Base-by-base conservation (phyloP, 1,140 invertebrate genomes). In the Oppia nitens region DNA sequence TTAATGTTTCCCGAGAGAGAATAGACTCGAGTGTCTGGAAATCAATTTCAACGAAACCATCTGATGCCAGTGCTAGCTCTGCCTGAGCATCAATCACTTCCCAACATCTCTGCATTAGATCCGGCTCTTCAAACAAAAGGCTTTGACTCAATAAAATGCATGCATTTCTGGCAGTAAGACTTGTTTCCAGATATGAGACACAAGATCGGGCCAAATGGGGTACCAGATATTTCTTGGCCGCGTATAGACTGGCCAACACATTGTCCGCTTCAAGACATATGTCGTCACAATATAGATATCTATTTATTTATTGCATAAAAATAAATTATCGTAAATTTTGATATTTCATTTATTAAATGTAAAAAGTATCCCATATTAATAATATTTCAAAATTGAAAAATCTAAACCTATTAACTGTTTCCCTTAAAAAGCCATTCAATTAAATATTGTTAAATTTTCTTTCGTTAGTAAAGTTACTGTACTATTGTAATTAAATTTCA, bases 211-310 rank as follows among this genome's bases (percentile, higher is more conserved):
- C 87, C 68, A 93, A 75, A 73, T 90, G 85, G 29, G 88, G 88
- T 40, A 93, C 85, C 67, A 92, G 86, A 71, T 92, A 93, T 71
- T 92, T 92, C 70, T 93, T 92, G 24, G 88, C 87, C 26, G 86
- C 87, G 71, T 92, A 90, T 3, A 92, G 71, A 1, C 87, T 91
- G 56, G 87, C 84, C 59, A 92, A 70, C 28, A 92, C 88, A 58
- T 84, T 89, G 67, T 92, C 88, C 27, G 87, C 85, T 76, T 92
- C 86, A 63, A 92, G 72, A 67, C 86, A 83, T 64, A 92, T 88
- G 75, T 95, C 89, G 78, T 96, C 92, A 76, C 87, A 91, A 73
- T 96, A 96, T 67, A 96, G 79, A 73, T 94, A 96, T 73, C 89
- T 95, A 65, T 23, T 65, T 67, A 55, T n/a, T n/a, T n/a, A n/a